A percentile compares a stretch with the other conserved stretches of the same genome.
phyloP scores from a whole-genome alignment of 1,140 invertebrate species.

The Pectinophora gossypiella region DNA sequence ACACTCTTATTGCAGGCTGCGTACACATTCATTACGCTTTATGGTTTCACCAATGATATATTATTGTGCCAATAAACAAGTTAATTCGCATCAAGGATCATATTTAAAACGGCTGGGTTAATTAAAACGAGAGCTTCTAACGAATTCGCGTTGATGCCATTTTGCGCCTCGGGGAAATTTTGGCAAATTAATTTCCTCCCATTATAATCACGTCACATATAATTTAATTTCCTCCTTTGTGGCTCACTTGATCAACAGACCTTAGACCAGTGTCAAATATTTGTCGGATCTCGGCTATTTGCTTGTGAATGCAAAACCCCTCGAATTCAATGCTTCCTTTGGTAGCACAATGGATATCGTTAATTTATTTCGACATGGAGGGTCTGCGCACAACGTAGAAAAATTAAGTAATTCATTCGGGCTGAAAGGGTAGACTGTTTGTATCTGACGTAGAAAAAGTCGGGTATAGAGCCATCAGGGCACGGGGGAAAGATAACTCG shows the following conservation, averaged over 20 bases:
- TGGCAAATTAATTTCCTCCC: not conserved
- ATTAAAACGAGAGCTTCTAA: not conserved
- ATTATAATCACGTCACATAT: not conserved
- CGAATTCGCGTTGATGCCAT: not conserved
- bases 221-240: not conserved
- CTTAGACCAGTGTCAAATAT: conserved; percentile 15
- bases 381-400: conserved; percentile 48
- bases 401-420: conserved; percentile 70
- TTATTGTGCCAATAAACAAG: not conserved
- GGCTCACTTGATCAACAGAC: not conserved
- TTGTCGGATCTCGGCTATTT: conserved; percentile 17
- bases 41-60: conserved; percentile 39
- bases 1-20: conserved; percentile 37
- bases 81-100: not conserved
- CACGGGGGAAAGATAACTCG: not conserved
- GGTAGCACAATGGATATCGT: conserved; percentile 35
- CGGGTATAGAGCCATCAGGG: conserved; percentile 53
- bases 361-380: conserved; percentile 59
- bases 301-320: conserved; percentile 23
- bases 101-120: not conserved
- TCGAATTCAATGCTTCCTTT: conserved; percentile 28
- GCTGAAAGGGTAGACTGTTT: conserved; percentile 62
- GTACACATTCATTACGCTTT: conserved; percentile 51
- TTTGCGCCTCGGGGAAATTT: not conserved
- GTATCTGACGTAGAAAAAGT: conserved; percentile 67